Percentiles rank a stretch among this genome's conserved stretches.
Evolutionary conservation across 1,140 invertebrate species (phyloP).

Genomic region (Phocides pigmalion): DNA sequence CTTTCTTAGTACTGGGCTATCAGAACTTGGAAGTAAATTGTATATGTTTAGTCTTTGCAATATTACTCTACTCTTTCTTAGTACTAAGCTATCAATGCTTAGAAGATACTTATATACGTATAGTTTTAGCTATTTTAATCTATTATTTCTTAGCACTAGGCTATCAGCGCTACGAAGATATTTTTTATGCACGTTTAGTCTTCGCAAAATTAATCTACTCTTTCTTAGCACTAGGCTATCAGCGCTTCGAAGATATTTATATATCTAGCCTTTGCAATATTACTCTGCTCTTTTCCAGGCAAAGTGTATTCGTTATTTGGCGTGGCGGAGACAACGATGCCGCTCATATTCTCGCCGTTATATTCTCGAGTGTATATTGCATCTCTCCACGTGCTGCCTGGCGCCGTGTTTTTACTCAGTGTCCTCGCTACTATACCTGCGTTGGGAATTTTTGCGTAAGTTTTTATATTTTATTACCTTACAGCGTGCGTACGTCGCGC

Average conservation of each 20-base stretch:
- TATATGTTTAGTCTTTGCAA: neutral
- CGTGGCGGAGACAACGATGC: constrained; percentile 83
- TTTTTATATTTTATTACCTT: constrained; percentile 8
- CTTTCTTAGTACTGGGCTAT: too few species aligned
- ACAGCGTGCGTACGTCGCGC: too few species aligned
- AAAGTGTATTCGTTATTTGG: constrained; percentile 85
- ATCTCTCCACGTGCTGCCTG: constrained; percentile 75
- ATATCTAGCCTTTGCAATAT: neutral
- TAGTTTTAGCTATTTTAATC: too few species aligned
- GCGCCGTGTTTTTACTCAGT: constrained; percentile 79
- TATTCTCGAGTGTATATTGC: constrained; percentile 81
- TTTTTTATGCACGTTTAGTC: too few species aligned
- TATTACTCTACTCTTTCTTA: constrained; percentile 45
- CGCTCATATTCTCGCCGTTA: constrained; percentile 78
- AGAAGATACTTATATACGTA: too few species aligned
- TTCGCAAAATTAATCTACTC: too few species aligned
- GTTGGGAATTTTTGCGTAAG: constrained; percentile 72
- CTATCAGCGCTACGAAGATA: too few species aligned
- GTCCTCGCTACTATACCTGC: constrained; percentile 64
- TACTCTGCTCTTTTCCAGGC: constrained; percentile 61
- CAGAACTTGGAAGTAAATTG: too few species aligned
- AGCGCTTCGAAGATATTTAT: too few species aligned
- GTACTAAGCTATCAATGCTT: too few species aligned
- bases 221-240: too few species aligned
- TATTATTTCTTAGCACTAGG: too few species aligned